Evolutionary conservation across 2,888 invertebrate species (phyloP), one percentile per base, ranked within the genome.

Genomic region (Drosophila seclusa): DNA sequence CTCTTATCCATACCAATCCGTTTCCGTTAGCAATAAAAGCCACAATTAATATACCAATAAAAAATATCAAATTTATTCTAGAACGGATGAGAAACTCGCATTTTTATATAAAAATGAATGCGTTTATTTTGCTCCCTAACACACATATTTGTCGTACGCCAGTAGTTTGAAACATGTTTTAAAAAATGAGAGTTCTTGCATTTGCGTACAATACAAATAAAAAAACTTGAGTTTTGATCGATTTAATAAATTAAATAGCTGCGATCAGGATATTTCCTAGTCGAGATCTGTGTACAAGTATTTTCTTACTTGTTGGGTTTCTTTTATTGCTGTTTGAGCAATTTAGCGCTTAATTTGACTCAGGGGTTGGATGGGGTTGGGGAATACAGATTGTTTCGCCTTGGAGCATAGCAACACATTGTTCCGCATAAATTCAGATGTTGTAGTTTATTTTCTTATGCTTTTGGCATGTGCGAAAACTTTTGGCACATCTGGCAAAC

Each of bases 391-490:
- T 66, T 67, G 32, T 68, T 70, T 71, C 54, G 54, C 40, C 64
- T 52, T 71, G 68, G 60, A 77, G 82, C 84, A 79, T 69, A 75
- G 65, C 71, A 70, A 59, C 58, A 62, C n/a, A 38, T 24, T 40
- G 57, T 29, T 27, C 16, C 18, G 31, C 57, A 63, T 52, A 42
- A 62, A 61, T 29, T 32, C 50, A 34, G 38, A 45, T 76, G 61
- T 65, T 48, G 52, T 66, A 60, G 24, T 32, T 69, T 65, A 10
- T 62, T 40, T 32, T 64, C 10, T 32, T 38, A 29, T 38, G 34
- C 38, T 31, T n/a, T 3, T n/a, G 31, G 68, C 68, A 87, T 84
- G 88, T 86, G 89, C 89, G 74, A 75, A 83, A 77, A 55, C 59
- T 64, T 77, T 81, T 76, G 83, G 68, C 69, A 79, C 83, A 88